Conservation (phyloP, 2,113 vertebrate species). For the Hypomesus transpacificus region DNA sequence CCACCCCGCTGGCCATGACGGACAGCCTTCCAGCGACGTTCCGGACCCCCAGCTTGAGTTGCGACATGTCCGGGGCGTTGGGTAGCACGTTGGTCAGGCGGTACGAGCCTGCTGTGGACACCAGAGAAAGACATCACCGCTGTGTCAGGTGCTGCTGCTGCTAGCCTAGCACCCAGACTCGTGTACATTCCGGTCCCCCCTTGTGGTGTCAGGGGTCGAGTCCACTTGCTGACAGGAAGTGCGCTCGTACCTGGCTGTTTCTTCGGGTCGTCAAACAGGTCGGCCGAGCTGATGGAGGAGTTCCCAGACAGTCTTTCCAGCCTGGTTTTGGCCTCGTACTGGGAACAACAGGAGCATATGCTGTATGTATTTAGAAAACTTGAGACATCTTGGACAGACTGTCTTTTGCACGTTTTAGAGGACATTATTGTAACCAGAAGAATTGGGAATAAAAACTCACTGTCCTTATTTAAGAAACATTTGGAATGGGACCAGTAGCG, state of each 20-base stretch:
- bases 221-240: neutral
- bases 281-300: constrained; percentile 87
- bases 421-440: no score
- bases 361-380: neutral
- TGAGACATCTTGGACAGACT: neutral
- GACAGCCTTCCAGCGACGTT: constrained; percentile 92
- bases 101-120: constrained; percentile 74
- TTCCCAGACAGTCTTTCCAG: constrained; percentile 84
- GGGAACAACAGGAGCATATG: constrained; percentile 1
- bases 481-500: no score
- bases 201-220: no score
- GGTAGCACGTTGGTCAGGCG: constrained; percentile 83
- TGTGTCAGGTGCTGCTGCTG: no score
- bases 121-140: neutral
- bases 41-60: constrained; percentile 89
- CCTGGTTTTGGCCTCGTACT: constrained; percentile 87
- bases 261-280: constrained; percentile 90
- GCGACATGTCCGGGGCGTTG: constrained; percentile 86
- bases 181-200: neutral
- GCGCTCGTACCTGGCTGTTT: constrained; percentile 74
- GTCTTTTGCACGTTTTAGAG: no score
- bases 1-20: constrained; percentile 91
- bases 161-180: no score
- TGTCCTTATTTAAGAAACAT: no score
- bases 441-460: no score